Evolutionary conservation across 2,797 vertebrate species (phyloP).

Genomic region (Poecile montanus): DNA sequence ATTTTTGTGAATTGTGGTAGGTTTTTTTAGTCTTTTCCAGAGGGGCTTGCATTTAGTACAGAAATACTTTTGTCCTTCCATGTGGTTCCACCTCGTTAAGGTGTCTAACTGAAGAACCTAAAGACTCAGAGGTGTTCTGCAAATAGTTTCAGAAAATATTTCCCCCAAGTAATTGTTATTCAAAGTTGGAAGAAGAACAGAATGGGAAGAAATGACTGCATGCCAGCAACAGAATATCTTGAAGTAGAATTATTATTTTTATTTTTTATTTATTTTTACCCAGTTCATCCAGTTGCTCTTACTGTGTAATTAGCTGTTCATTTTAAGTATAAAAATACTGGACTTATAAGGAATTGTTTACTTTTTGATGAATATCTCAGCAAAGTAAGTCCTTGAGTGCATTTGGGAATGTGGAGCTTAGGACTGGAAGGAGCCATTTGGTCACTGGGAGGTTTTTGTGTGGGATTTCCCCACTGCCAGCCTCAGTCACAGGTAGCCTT

Average conservation of each 20-base stretch:
- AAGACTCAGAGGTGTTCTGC: background rate
- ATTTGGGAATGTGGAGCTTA: background rate
- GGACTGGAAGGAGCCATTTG: background rate
- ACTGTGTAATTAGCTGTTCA: background rate
- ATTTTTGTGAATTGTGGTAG: background rate
- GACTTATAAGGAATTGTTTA: background rate
- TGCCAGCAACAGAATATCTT: background rate
- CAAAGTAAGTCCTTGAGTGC: background rate
- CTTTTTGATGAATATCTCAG: background rate
- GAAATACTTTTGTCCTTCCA: background rate
- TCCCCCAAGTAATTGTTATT: background rate
- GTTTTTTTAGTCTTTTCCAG: background rate
- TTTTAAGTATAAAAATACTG: background rate
- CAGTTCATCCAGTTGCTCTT: background rate
- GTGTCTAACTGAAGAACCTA: background rate
- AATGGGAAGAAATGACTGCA: background rate
- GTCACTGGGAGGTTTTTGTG: background rate
- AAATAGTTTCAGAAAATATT: background rate
- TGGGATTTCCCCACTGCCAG: accelerated
- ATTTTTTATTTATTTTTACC: no score
- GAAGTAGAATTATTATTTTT: background rate
- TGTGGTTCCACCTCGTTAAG: background rate
- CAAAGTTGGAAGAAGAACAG: background rate
- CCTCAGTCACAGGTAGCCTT: background rate
- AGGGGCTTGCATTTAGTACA: background rate